Evolutionary conservation across 2,888 invertebrate genomes (phyloP), one percentile per base, ranked within the genome.

Genomic region (Tachina lurida): DNA sequence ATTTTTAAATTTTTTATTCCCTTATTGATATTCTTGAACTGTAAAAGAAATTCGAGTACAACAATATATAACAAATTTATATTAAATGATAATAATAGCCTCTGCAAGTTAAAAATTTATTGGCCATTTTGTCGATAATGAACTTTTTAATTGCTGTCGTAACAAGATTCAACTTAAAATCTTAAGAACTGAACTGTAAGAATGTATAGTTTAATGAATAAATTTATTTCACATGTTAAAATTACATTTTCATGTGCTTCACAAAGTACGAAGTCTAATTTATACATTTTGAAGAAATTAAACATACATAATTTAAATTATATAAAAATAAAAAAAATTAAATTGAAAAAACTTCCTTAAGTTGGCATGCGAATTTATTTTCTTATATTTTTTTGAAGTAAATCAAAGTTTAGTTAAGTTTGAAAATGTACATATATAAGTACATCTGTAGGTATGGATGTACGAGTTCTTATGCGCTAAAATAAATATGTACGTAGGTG

Each of bases 161-260:
- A 80, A 76, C 58, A 73, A 75, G 76, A 39, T 31, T 80, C 76
- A 56, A 80, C 67, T 79, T 84, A 79, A 84, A 77, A 79, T 17
- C 56, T 10, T 49, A 56, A 45, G 56, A 65, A 10, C 31, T 67
- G 47, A 76, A 58, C 47, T 22, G n/a, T 68, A 39, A 45, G n/a
- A 22, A 41, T 41, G 7, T 56, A n/a, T 31, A 45, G 22, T 52
- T 70, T 49, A 43, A 54, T 43, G 13, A 71, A 54, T 45, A 54
- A 45, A 54, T 45, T 39, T 63, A 31, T 63, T 71, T 70, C 17
- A 43, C 78, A 78, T 70, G 78, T 31, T 65, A 49, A 65, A 65
- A 65, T 31, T 10, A 3, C 65, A 65, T 65, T 60, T 63, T 58
- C n/a, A 49, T 58, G 15, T 45, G 54, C 22, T n/a, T 54, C 75